Conservation (phyloP, 2,888 invertebrate species). For the Conchocele bisecta region DNA sequence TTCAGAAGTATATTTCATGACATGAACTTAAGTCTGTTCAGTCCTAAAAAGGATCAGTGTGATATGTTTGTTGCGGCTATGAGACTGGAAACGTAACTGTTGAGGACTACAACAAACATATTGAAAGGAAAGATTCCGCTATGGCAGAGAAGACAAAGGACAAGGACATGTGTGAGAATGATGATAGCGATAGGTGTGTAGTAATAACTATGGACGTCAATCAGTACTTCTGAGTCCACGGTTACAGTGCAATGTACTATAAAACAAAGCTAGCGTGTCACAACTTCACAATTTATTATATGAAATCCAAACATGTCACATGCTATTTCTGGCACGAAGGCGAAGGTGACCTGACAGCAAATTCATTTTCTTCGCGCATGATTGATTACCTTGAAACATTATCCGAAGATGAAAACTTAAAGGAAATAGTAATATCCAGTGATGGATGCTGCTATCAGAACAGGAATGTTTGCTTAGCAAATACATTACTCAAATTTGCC, state of each 20-base stretch:
- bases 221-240: conserved; percentile 29
- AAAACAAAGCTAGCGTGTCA: conserved; percentile 43
- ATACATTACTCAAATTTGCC: conserved; percentile 24
- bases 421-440: conserved; percentile 30
- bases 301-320: conserved; percentile 18
- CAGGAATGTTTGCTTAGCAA: conserved; percentile 33
- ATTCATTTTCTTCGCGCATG: conserved; percentile 30
- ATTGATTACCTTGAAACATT: conserved; percentile 17
- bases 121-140: conserved; percentile 19
- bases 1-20: conserved; percentile 7
- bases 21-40: conserved; percentile 24
- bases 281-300: conserved; percentile 38
- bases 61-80: conserved; percentile 23
- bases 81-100: conserved; percentile 28
- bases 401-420: neutral
- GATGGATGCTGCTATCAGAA: too few species aligned
- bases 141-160: conserved; percentile 12
- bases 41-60: conserved; percentile 40
- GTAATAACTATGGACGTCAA: conserved; percentile 41
- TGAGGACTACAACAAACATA: conserved; percentile 29
- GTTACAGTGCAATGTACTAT: conserved; percentile 33
- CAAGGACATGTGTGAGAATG: conserved; percentile 8
- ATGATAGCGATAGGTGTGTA: neutral
- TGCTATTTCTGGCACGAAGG: conserved; percentile 49
- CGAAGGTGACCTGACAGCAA: conserved; percentile 22